Conservation (phyloP, 2,888 invertebrate species). For the Ctenicera cuprea region DNA sequence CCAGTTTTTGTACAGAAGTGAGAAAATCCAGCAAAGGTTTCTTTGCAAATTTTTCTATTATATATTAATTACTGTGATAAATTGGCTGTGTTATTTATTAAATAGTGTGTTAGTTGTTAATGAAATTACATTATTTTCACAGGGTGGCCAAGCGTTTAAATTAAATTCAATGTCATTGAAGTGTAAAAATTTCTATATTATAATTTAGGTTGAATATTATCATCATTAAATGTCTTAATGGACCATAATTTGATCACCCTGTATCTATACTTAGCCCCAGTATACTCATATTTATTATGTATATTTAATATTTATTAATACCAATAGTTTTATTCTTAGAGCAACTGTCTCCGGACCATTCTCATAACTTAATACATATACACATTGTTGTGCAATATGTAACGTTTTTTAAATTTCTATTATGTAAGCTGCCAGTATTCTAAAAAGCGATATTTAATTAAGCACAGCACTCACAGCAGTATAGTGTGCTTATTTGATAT, state of each 20-base stretch:
- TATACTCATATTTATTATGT: conserved; percentile 4
- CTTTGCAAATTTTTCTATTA: background rate
- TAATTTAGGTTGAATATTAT: too few relatives aligned
- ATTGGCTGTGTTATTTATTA: conserved; percentile 40
- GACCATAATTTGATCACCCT: background rate
- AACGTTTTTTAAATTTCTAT: background rate
- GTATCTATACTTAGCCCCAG: background rate
- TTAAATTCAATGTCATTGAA: too few relatives aligned
- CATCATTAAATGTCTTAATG: background rate
- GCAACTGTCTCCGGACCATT: background rate
- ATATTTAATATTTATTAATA: conserved; percentile 11
- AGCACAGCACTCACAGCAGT: too few relatives aligned
- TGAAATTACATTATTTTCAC: too few relatives aligned
- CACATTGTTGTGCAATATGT: background rate
- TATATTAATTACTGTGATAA: conserved; percentile 30
- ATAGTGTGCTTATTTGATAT: background rate
- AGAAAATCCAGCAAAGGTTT: too few relatives aligned
- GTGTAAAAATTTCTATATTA: background rate
- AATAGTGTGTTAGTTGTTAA: conserved; percentile 14
- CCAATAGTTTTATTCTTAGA: background rate
- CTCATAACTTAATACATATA: conserved; percentile 1
- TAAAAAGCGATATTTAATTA: too few relatives aligned
- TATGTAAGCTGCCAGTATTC: background rate
- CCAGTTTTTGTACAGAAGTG: too few relatives aligned
- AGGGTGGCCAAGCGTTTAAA: background rate